Conservation (phyloP, 2,797 vertebrate species). For the Lutjanus campechanus region DNA sequence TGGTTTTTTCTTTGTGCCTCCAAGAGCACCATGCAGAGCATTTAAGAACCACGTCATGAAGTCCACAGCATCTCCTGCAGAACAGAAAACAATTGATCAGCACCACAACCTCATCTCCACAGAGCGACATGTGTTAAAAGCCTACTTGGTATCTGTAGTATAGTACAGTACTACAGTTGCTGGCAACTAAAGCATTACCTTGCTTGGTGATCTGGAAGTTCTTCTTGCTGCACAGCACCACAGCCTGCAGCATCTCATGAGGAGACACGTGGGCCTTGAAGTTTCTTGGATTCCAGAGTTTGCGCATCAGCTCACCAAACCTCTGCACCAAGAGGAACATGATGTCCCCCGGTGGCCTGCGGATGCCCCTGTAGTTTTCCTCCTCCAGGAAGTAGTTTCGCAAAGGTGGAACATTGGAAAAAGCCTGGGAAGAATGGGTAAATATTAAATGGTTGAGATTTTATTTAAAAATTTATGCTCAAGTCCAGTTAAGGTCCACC, state of each 20-base stretch:
- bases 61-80: conserved; percentile 94
- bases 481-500: background rate
- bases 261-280: conserved; percentile 98
- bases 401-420: conserved; percentile 96
- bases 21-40: conserved; percentile 93
- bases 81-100: conserved; percentile 35
- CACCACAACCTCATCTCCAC: background rate
- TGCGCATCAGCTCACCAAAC: conserved; percentile 97
- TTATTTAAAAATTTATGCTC: background rate
- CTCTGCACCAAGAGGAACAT: conserved; percentile 98
- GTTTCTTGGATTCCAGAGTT: conserved; percentile 97
- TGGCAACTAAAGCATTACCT: conserved; percentile 78
- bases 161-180: background rate
- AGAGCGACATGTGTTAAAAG: background rate
- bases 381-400: conserved; percentile 98
- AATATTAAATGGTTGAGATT: background rate
- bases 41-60: conserved; percentile 99
- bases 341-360: conserved; percentile 95
- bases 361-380: conserved; percentile 93
- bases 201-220: conserved; percentile 99
- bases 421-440: conserved; percentile 81
- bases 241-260: conserved; percentile 98
- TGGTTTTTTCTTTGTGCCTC: conserved; percentile 95
- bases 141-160: background rate
- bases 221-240: conserved; percentile 98